phyloP scores from a whole-genome alignment of 2,113 vertebrate species.

The Proteles cristata region DNA sequence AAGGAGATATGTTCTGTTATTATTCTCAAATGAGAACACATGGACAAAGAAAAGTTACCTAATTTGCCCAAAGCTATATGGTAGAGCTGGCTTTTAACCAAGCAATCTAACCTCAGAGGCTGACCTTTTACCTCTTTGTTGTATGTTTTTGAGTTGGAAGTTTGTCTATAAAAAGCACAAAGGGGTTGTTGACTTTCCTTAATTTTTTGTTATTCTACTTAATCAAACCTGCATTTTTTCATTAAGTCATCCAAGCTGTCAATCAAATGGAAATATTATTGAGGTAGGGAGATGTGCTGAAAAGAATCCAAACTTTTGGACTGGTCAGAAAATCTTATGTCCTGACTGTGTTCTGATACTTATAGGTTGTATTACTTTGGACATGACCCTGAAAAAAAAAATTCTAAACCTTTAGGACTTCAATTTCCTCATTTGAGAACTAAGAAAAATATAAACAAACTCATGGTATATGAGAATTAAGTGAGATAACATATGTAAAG shows the following conservation, averaged over 20 bases:
- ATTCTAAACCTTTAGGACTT: not conserved
- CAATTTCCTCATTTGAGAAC: conserved; percentile 10
- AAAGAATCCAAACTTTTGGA: conserved; percentile 2
- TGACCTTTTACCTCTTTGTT: not conserved
- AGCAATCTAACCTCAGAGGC: not conserved
- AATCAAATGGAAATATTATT: not conserved
- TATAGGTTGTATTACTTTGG: not conserved
- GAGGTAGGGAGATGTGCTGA: not conserved
- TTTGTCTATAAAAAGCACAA: conserved; percentile 1
- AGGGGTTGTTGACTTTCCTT: not conserved
- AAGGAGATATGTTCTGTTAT: not conserved
- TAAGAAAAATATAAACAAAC: conserved; percentile 41
- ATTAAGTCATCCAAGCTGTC: not conserved
- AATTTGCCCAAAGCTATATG: not conserved
- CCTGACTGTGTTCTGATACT: conserved; percentile 2
- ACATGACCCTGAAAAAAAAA: not conserved
- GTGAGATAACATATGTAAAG: not conserved
- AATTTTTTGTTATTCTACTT: not conserved
- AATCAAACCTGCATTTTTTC: conserved; percentile 10
- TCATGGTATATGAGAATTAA: conserved; percentile 19
- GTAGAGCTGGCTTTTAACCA: not conserved
- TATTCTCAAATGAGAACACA: conserved; percentile 28
- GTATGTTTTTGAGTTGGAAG: not conserved
- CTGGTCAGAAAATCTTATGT: not conserved
- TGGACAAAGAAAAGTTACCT: not conserved